phyloP scores from a whole-genome alignment of 2,113 vertebrate genomes.

The Lepidothrix coronata region DNA sequence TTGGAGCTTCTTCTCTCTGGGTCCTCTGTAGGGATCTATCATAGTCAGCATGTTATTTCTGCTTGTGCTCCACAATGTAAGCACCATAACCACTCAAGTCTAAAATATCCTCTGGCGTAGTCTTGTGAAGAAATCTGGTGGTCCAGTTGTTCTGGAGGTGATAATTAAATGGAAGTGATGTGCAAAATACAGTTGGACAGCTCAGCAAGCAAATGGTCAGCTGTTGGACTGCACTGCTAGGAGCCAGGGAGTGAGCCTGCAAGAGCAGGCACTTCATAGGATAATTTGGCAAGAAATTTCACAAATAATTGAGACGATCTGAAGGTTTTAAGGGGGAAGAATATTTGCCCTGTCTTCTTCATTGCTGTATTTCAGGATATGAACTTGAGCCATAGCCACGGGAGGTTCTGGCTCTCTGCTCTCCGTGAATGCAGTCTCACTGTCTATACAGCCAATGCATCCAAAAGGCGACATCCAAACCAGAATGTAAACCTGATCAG shows the following conservation, averaged over 20 bases:
- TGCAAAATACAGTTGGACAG: not conserved
- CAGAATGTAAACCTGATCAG: not conserved
- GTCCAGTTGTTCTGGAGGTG: not conserved
- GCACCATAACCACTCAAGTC: not conserved
- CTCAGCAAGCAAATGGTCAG: not conserved
- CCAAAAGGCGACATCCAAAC: not conserved
- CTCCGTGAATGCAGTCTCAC: not conserved
- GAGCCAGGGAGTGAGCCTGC: not conserved
- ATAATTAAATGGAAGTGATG: not conserved
- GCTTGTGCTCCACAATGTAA: not conserved
- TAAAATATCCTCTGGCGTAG: not conserved
- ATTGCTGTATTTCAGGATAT: not conserved
- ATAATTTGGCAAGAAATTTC: not conserved
- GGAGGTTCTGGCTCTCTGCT: not conserved
- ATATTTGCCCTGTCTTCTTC: not conserved
- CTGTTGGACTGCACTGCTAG: not conserved
- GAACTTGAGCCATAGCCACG: not conserved
- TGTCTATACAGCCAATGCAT: accelerated
- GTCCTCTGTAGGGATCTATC: not conserved
- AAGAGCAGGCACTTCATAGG: not conserved
- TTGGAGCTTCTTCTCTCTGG: not conserved
- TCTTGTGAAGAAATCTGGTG: not conserved
- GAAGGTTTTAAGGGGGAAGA: not conserved
- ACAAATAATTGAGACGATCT: not conserved
- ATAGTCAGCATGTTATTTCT: not conserved